phyloP scores from a whole-genome alignment of 2,888 invertebrate genomes.

The Glyphotaelius pellucidus region DNA sequence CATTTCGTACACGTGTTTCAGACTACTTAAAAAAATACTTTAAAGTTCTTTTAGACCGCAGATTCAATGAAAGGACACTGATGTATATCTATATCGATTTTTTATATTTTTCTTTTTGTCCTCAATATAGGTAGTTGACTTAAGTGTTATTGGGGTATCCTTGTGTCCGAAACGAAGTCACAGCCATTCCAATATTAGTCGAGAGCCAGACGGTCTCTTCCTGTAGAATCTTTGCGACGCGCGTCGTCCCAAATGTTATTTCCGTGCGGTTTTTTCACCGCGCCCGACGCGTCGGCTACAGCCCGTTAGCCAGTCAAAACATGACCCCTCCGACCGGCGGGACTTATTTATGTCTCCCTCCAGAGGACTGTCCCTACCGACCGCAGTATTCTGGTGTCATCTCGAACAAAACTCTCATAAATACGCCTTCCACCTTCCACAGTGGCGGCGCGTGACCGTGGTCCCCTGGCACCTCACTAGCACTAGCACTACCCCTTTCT shows the following conservation, averaged over 20 bases:
- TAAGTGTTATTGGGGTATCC: constrained; percentile 34
- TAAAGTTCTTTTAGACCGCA: neutral
- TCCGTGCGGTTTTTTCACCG: constrained; percentile 47
- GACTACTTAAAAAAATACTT: neutral
- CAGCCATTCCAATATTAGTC: constrained; percentile 44
- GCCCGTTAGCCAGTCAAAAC: constrained; percentile 58
- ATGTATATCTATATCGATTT: neutral
- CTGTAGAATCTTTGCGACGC: constrained; percentile 5
- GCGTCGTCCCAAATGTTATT: constrained; percentile 52
- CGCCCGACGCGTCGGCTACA: neutral
- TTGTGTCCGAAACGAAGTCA: constrained; percentile 25
- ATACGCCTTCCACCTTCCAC: neutral
- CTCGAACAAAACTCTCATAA: constrained; percentile 15
- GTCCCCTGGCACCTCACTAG: neutral
- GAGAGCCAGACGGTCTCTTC: constrained; percentile 45
- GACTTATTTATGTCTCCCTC: constrained; percentile 42
- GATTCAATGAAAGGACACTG: neutral
- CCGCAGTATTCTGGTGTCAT: constrained; percentile 39
- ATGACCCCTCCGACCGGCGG: constrained; percentile 51
- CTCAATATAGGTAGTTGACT: constrained; percentile 7
- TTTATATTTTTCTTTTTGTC: neutral
- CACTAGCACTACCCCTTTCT: neutral
- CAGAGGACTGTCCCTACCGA: constrained; percentile 30
- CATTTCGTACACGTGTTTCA: neutral
- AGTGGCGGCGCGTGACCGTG: neutral